phyloP scores from a whole-genome alignment of 1,140 invertebrate species.

The Scaptomyza graminum region DNA sequence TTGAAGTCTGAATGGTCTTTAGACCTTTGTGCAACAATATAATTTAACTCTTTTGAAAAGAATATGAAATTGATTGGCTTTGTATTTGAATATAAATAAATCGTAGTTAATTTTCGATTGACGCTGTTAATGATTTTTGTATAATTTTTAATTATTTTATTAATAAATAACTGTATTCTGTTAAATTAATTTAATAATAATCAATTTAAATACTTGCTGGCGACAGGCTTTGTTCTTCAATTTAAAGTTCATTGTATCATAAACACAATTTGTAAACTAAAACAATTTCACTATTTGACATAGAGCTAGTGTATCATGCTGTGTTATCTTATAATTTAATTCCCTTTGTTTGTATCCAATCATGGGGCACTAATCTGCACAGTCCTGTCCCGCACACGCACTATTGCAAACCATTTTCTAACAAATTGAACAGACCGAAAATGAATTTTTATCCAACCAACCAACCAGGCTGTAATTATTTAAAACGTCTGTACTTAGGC shows the following conservation, averaged over 20 bases:
- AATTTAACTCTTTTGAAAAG: neutral
- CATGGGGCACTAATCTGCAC: slow-evolving; percentile 18
- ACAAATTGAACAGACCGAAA: slow-evolving; percentile 46
- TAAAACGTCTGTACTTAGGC: slow-evolving; percentile 8
- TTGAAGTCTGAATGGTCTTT: neutral
- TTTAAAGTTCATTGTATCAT: neutral
- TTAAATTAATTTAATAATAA: neutral
- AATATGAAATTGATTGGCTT: too few relatives aligned
- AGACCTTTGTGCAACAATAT: neutral
- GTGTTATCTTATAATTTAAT: slow-evolving; percentile 15
- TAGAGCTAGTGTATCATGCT: neutral
- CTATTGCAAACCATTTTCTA: slow-evolving; percentile 38
- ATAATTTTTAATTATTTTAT: too few relatives aligned
- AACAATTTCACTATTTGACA: neutral
- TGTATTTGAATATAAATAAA: too few relatives aligned
- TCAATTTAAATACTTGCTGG: neutral
- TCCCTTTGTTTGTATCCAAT: slow-evolving; percentile 22
- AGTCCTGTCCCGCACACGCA: slow-evolving; percentile 26
- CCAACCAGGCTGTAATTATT: slow-evolving; percentile 20
- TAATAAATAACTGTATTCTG: too few relatives aligned
- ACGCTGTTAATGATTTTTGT: too few relatives aligned
- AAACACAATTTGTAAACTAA: slow-evolving; percentile 1
- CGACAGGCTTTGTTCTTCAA: too few relatives aligned
- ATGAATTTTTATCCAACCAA: slow-evolving; percentile 21
- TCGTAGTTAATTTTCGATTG: too few relatives aligned